Conservation (phyloP, 2,797 vertebrate genomes). For the Passerculus sandwichensis region DNA sequence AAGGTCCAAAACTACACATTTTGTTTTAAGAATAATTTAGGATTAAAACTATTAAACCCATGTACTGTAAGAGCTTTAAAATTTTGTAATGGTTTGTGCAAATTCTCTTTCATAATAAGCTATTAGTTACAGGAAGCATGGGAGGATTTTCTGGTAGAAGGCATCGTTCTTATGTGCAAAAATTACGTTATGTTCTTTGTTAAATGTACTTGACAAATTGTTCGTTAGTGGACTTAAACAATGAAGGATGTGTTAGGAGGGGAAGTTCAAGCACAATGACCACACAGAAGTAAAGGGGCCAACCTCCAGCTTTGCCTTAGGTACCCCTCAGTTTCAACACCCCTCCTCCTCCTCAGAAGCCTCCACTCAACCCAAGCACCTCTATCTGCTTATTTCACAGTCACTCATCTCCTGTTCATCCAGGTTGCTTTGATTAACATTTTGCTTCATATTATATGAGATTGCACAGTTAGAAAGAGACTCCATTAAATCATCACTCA, state of each 20-base stretch:
- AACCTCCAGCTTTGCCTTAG: background rate
- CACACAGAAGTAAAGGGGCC: background rate
- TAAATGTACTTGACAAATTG: background rate
- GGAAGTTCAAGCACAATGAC: background rate
- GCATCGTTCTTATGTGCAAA: background rate
- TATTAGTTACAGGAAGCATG: background rate
- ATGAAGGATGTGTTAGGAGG: background rate
- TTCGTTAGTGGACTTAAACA: background rate
- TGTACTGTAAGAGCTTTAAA: background rate
- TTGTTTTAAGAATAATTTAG: conserved; percentile 39
- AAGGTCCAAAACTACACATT: background rate
- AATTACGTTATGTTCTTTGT: background rate
- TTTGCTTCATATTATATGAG: background rate
- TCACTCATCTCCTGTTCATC: background rate
- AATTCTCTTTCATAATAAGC: background rate
- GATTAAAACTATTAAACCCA: conserved; percentile 24
- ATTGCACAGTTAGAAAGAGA: background rate
- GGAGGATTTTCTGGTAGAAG: background rate
- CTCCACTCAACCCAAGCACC: background rate
- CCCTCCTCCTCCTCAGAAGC: background rate
- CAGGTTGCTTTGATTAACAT: background rate
- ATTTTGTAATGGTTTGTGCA: background rate
- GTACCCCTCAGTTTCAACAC: background rate
- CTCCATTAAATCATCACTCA: background rate
- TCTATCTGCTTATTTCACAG: background rate